Conservation (phyloP, 2,888 invertebrate species). For the Dicroscelio sp. region DNA sequence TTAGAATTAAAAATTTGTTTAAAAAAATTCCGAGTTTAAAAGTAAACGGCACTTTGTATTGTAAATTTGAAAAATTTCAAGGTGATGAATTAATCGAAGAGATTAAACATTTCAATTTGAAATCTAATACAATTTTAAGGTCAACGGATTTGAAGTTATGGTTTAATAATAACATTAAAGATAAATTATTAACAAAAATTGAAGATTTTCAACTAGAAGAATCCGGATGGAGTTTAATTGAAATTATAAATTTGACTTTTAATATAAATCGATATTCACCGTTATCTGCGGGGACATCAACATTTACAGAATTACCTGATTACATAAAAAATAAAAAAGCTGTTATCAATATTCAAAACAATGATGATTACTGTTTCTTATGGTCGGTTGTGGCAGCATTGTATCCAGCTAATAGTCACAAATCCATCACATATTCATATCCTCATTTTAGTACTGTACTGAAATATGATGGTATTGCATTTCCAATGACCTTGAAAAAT, state of each 20-base stretch:
- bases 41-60: constrained; percentile 5
- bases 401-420: neutral
- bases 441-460: constrained; percentile 16
- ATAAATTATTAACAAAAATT: constrained; percentile 34
- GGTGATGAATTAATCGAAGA: constrained; percentile 1
- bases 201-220: constrained; percentile 51
- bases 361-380: constrained; percentile 62
- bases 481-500: constrained; percentile 21
- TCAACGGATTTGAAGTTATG: constrained; percentile 12
- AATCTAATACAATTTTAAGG: constrained; percentile 39
- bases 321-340: constrained; percentile 58
- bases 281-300: constrained; percentile 27
- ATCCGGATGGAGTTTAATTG: constrained; percentile 41
- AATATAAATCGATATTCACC: constrained; percentile 48
- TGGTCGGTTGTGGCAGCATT: constrained; percentile 53
- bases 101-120: neutral
- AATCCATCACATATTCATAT: neutral
- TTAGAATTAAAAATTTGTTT: neutral
- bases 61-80: constrained; percentile 18
- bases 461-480: constrained; percentile 16
- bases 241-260: constrained; percentile 47
- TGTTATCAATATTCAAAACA: constrained; percentile 51
- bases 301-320: constrained; percentile 47
- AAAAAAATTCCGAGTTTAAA: constrained; percentile 14
- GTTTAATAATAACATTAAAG: constrained; percentile 35